Conservation (phyloP, 2,113 vertebrate species). For the Nothocercus julius region DNA sequence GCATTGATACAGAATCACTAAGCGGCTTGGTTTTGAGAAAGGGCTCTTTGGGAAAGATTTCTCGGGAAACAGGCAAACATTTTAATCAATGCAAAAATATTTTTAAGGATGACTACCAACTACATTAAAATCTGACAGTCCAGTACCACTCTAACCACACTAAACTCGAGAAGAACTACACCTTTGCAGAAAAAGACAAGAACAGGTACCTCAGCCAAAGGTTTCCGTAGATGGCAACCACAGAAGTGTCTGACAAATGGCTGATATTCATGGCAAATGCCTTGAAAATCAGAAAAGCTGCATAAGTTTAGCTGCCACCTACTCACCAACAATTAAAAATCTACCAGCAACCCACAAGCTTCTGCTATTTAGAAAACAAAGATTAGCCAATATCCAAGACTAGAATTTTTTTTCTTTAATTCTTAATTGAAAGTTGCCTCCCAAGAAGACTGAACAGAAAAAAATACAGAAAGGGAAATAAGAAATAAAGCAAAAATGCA, state of each 20-base stretch:
- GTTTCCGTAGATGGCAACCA: background rate
- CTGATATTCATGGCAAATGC: background rate
- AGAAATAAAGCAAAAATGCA: background rate
- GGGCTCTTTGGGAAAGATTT: background rate
- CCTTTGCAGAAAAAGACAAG: background rate
- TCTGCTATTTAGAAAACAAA: slow-evolving; percentile 38
- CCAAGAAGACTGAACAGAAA: background rate
- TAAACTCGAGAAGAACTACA: background rate
- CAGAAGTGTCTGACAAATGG: background rate
- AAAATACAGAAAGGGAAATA: background rate
- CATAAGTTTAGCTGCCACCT: slow-evolving; percentile 26
- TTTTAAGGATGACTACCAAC: background rate
- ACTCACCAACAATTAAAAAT: slow-evolving; percentile 19
- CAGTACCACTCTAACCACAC: background rate
- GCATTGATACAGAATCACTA: background rate
- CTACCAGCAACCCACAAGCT: slow-evolving; percentile 4
- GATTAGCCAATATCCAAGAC: background rate
- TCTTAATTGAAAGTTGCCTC: background rate
- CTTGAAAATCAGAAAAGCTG: background rate
- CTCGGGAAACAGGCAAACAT: background rate
- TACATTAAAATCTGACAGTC: background rate
- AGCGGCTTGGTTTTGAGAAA: background rate
- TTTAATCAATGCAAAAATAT: background rate
- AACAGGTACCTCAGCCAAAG: background rate
- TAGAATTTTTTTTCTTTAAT: background rate